These are phyloP conservation scores for Cacoxenus indagator DNA, from an alignment of 2,888 invertebrate species.

Conservation along the genomic window DNA sequence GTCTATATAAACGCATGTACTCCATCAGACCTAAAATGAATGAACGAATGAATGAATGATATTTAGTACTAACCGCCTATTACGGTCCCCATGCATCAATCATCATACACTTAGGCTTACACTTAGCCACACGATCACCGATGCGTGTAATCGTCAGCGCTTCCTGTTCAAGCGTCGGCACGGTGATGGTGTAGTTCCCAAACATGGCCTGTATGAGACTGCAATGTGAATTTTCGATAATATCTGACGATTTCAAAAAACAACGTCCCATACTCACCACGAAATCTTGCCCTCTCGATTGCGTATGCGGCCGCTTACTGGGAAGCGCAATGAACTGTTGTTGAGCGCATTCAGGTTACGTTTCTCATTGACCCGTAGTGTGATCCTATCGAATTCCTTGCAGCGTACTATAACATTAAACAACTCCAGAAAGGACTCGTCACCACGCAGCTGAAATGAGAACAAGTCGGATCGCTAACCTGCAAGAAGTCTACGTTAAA, in stretches of 20 bases:
- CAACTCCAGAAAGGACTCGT: constrained; percentile 52
- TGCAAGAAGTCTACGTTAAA: constrained; percentile 32
- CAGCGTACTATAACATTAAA: constrained; percentile 75
- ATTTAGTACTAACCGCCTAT: too few relatives aligned
- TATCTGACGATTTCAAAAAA: not conserved
- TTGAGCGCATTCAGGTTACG: constrained; percentile 76
- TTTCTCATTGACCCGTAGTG: constrained; percentile 79
- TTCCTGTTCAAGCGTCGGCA: constrained; percentile 80
- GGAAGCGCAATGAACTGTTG: constrained; percentile 80
- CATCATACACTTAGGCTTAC: constrained; percentile 67
- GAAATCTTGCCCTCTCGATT: constrained; percentile 83
- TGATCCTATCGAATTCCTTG: constrained; percentile 79
- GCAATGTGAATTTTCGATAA: constrained; percentile 39
- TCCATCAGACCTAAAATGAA: constrained; percentile 73
- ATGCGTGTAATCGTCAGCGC: constrained; percentile 78
- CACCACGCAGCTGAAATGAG: constrained; percentile 71
- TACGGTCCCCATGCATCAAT: too few relatives aligned
- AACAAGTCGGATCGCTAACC: not conserved
- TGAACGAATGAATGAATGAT: too few relatives aligned
- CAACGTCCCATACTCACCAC: constrained; percentile 72
- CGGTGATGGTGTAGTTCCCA: constrained; percentile 78
- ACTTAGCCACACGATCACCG: constrained; percentile 79
- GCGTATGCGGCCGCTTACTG: constrained; percentile 79
- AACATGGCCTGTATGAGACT: constrained; percentile 83
- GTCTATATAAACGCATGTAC: constrained; percentile 72